Evolutionary conservation across 2,797 vertebrate species (phyloP).

Genomic region (Kryptopterus vitreolus): DNA sequence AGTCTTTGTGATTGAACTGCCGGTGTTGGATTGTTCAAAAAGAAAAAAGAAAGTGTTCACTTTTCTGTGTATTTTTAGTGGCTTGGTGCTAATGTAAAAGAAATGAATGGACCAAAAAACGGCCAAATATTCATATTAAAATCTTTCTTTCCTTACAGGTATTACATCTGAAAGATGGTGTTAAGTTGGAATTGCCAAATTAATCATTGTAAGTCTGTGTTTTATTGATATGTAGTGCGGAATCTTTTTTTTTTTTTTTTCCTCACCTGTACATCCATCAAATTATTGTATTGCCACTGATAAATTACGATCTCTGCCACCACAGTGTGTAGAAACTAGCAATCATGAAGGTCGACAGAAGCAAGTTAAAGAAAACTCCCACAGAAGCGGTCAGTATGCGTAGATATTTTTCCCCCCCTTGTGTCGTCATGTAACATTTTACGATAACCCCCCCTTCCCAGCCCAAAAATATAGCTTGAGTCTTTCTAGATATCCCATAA

Average conservation of each 20-base stretch:
- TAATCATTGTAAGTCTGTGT: constrained; percentile 70
- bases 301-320: constrained; percentile 58
- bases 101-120: neutral
- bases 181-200: constrained; percentile 74
- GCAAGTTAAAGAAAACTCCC: constrained; percentile 96
- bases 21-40: neutral
- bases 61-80: neutral
- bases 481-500: neutral
- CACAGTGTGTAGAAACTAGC: constrained; percentile 76
- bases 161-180: constrained; percentile 74
- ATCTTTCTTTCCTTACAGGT: constrained; percentile 61
- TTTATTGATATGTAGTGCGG: too few species aligned
- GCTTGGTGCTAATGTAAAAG: neutral
- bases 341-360: constrained; percentile 97
- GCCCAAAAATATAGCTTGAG: too few species aligned
- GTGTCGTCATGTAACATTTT: too few species aligned
- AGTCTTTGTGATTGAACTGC: neutral
- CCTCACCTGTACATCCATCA: neutral
- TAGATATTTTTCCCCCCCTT: neutral
- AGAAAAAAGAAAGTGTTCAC: neutral
- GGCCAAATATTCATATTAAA: neutral
- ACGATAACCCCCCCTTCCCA: too few species aligned
- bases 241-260: neutral
- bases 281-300: neutral
- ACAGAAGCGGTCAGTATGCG: constrained; percentile 90